Conservation (phyloP, 2,113 vertebrate genomes). For the Cyphomyrus discorhynchus region DNA sequence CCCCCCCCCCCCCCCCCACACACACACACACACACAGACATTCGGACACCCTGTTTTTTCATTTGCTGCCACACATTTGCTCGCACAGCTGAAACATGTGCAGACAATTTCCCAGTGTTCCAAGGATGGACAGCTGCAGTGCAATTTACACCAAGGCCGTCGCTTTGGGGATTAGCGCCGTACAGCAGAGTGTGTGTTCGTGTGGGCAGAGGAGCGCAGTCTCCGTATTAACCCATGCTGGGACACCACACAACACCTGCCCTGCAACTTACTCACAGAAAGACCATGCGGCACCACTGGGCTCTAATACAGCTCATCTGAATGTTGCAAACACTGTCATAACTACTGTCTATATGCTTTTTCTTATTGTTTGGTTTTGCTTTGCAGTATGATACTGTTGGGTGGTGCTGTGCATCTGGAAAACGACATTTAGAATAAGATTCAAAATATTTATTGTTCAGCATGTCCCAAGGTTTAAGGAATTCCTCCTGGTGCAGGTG, state of each 20-base stretch:
- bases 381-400: not conserved
- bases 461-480: too few species aligned
- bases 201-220: slow-evolving; percentile 39
- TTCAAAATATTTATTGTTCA: too few species aligned
- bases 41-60: slow-evolving; percentile 66
- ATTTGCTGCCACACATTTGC: slow-evolving; percentile 75
- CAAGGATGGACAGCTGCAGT: slow-evolving; percentile 79
- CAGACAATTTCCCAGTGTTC: slow-evolving; percentile 79
- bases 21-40: not conserved
- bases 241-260: not conserved
- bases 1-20: too few species aligned
- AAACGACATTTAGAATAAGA: too few species aligned
- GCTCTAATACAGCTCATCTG: not conserved
- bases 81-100: slow-evolving; percentile 78
- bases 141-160: slow-evolving; percentile 79
- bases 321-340: not conserved
- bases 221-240: slow-evolving; percentile 8
- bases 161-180: slow-evolving; percentile 73
- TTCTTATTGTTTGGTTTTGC: not conserved
- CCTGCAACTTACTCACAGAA: not conserved
- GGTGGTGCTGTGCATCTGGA: not conserved
- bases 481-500: too few species aligned
- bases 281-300: not conserved
- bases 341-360: not conserved
- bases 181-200: slow-evolving; percentile 61